Percentiles rank a stretch among this genome's conserved stretches.
Evolutionary conservation across 1,140 invertebrate species (phyloP).

Genomic region (Drosophila nebulosa): DNA sequence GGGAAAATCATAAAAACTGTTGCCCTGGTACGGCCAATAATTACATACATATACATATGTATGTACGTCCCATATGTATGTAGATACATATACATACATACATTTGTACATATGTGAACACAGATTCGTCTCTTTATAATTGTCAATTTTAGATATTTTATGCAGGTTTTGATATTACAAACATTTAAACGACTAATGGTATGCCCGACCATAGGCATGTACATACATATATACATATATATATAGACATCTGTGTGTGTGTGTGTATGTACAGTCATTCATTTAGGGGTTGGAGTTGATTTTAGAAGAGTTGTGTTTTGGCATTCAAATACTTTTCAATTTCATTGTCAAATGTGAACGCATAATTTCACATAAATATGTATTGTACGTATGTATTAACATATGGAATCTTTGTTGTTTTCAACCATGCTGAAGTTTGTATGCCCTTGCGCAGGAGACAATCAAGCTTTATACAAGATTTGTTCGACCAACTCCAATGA

Average conservation of each 20-base stretch:
- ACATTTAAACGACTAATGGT: neutral
- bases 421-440: too few relatives aligned
- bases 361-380: slow-evolving; percentile 38
- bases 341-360: slow-evolving; percentile 33
- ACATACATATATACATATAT: too few relatives aligned
- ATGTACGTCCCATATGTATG: neutral
- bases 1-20: slow-evolving; percentile 62
- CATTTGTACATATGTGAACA: slow-evolving; percentile 1
- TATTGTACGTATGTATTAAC: slow-evolving; percentile 27
- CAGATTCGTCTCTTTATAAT: neutral
- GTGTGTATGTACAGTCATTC: slow-evolving; percentile 2
- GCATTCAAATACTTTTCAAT: slow-evolving; percentile 59
- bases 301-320: slow-evolving; percentile 40
- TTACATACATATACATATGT: slow-evolving; percentile 13
- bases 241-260: neutral
- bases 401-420: slow-evolving; percentile 1
- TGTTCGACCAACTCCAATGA: too few relatives aligned
- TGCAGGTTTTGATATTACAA: slow-evolving; percentile 13
- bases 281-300: slow-evolving; percentile 45
- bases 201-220: slow-evolving; percentile 6
- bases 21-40: slow-evolving; percentile 42
- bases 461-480: too few relatives aligned
- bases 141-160: neutral
- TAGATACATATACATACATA: neutral
- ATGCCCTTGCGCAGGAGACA: too few relatives aligned